These are phyloP conservation scores for Trichonephila inaurata DNA, from an alignment of 1,140 invertebrate species.

Conservation along the genomic window DNA sequence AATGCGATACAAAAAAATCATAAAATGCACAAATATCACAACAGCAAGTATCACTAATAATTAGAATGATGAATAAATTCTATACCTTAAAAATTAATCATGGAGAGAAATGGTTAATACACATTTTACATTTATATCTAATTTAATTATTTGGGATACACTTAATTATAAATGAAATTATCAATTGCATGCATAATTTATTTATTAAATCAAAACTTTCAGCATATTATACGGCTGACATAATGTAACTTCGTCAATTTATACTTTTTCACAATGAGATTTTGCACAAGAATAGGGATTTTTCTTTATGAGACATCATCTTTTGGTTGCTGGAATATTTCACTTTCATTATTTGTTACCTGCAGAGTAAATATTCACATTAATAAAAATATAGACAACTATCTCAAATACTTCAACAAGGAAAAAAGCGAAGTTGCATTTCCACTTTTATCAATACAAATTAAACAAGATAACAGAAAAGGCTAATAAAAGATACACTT, in stretches of 20 bases:
- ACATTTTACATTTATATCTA: not conserved
- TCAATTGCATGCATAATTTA: not conserved
- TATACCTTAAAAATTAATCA: not conserved
- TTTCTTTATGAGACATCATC: not conserved
- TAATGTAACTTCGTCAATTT: not conserved
- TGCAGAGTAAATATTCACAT: not conserved
- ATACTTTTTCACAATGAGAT: not conserved
- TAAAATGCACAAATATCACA: conserved; percentile 16
- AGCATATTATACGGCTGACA: not conserved
- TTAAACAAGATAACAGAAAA: no score
- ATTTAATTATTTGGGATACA: not conserved
- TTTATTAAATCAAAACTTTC: not conserved
- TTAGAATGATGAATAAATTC: not conserved
- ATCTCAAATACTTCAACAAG: no score
- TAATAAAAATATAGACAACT: not conserved
- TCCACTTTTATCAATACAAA: no score
- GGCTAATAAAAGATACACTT: no score
- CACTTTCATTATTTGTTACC: not conserved
- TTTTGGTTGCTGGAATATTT: not conserved
- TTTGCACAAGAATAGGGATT: not conserved
- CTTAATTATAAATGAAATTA: not conserved
- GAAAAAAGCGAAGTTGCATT: no score
- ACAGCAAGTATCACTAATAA: conserved; percentile 20
- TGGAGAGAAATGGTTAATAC: not conserved
- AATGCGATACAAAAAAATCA: not conserved